A percentile compares a stretch with the other conserved stretches of the same genome.
Evolutionary conservation across 2,113 vertebrate species (phyloP).

Genomic region (Hassar affinis): DNA sequence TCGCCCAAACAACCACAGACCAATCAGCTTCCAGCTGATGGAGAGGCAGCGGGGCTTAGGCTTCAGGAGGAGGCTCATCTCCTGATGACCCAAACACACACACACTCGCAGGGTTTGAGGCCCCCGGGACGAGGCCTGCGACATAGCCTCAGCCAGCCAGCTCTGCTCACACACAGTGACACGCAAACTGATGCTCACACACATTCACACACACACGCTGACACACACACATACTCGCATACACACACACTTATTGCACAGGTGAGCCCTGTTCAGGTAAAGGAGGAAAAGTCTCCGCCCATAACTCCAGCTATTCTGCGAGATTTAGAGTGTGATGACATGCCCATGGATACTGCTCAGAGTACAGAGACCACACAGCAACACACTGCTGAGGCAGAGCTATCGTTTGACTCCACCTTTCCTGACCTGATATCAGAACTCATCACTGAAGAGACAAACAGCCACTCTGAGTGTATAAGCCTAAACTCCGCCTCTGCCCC

Average conservation of each 20-base stretch:
- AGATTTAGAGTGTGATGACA: slow-evolving; percentile 56
- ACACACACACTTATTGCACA: background rate
- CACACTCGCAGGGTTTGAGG: background rate
- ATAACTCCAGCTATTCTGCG: slow-evolving; percentile 18
- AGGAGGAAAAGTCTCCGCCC: slow-evolving; percentile 61
- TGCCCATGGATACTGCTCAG: slow-evolving; percentile 67
- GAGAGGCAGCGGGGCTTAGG: slow-evolving; percentile 22
- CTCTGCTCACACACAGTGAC: background rate
- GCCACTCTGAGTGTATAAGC: background rate
- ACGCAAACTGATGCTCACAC: background rate
- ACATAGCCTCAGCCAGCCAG: slow-evolving; percentile 22
- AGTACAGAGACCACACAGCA: background rate
- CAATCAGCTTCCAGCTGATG: slow-evolving; percentile 40
- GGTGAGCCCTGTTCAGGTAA: slow-evolving; percentile 50
- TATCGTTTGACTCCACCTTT: slow-evolving; percentile 83
- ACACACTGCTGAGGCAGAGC: slow-evolving; percentile 69
- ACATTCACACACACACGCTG: background rate
- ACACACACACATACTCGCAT: background rate
- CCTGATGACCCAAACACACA: background rate
- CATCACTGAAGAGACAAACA: slow-evolving; percentile 70
- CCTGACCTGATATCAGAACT: slow-evolving; percentile 87
- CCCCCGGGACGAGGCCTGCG: background rate
- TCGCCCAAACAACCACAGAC: background rate
- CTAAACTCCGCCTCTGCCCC: slow-evolving; percentile 65
- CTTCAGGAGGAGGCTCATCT: slow-evolving; percentile 7